phyloP scores from a whole-genome alignment of 92 coral and sea anemone species.

The Montipora capitata region DNA sequence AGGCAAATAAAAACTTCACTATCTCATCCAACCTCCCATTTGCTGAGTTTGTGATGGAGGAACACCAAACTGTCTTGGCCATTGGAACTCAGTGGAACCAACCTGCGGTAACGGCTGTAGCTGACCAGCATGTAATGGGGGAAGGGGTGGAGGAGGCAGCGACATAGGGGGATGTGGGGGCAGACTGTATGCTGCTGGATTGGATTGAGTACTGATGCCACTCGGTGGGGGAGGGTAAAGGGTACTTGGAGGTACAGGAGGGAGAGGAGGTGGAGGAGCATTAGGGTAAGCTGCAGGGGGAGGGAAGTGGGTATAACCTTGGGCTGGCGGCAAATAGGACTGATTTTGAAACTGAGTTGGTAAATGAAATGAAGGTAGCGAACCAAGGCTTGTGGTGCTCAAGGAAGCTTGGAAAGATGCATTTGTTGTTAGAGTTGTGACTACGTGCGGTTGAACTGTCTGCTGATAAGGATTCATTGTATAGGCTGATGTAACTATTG shows the following conservation, averaged over 20 bases:
- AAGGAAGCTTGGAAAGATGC: conserved; percentile 43
- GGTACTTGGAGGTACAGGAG: conserved; percentile 69
- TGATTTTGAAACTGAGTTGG: conserved; percentile 78
- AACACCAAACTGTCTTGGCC: conserved; percentile 90
- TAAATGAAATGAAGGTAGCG: conserved; percentile 76
- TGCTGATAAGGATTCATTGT: conserved; percentile 33
- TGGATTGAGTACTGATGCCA: conserved; percentile 71
- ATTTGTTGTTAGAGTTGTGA: conserved; percentile 43
- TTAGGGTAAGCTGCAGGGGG: conserved; percentile 66
- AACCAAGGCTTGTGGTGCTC: conserved; percentile 31
- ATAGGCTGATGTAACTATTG: conserved; percentile 28
- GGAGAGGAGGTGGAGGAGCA: conserved; percentile 79
- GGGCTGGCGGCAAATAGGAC: conserved; percentile 79
- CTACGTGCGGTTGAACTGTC: conserved; percentile 50
- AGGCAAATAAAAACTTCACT: neutral
- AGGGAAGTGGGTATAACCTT: conserved; percentile 67
- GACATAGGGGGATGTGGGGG: conserved; percentile 80
- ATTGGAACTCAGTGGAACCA: conserved; percentile 69
- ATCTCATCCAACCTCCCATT: conserved; percentile 99
- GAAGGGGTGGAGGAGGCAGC: conserved; percentile 88
- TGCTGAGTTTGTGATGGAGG: conserved; percentile 85
- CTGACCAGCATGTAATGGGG: conserved; percentile 73
- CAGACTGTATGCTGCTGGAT: conserved; percentile 83
- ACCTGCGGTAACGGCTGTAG: conserved; percentile 82
- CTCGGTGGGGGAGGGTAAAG: conserved; percentile 86